Evolutionary conservation across 2,888 invertebrate species (phyloP), one percentile per base, ranked within the genome.

Genomic region (Polydrusus tereticollis): DNA sequence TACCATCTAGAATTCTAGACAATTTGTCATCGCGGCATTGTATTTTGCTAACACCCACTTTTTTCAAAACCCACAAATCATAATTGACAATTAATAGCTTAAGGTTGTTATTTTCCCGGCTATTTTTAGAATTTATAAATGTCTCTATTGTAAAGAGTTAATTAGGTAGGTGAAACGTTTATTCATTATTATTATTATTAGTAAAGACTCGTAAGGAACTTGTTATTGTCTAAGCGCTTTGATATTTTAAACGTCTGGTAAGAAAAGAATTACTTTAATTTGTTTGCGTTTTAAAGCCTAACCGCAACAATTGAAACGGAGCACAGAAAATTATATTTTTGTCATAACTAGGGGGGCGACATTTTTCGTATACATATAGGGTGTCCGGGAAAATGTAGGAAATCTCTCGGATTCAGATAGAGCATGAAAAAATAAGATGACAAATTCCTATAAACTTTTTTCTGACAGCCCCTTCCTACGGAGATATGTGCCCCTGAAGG

Each of bases 81-180:
- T 58, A 65, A 64, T 70, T 59, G 70, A 70, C 64, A 69, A 63
- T 69, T 69, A 70, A 64, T 65, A 41, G 64, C 70, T 70, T 70
- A 70, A 64, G 59, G 59, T 70, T 70, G 64, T 65, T 70, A 69
- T 69, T 62, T 69, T 57, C 63, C 45, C 8, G 57, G 36, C 69
- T 70, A 70, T 70, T 70, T 70, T 70, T 70, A 70, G 70, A 36
- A 47, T 41, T 29, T 62, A 16, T 14, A 59, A 70, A 20, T 52
- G 50, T 68, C 33, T 29, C 50, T 41, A 68, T 66, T 66, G 58
- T 65, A 45, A 26, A 55, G n/a, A 55, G 23, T 16, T 55, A 55
- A 55, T 55, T 55, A 55, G 23, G 26, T 50, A 14, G 26, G 14
- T 50, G 14, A 16, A 55, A 55, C 29, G 16, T 55, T 55, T 55